Evolutionary conservation across 2,113 vertebrate species (phyloP), one percentile per base, ranked within the genome.

Genomic region (Scartelaos histophorus): DNA sequence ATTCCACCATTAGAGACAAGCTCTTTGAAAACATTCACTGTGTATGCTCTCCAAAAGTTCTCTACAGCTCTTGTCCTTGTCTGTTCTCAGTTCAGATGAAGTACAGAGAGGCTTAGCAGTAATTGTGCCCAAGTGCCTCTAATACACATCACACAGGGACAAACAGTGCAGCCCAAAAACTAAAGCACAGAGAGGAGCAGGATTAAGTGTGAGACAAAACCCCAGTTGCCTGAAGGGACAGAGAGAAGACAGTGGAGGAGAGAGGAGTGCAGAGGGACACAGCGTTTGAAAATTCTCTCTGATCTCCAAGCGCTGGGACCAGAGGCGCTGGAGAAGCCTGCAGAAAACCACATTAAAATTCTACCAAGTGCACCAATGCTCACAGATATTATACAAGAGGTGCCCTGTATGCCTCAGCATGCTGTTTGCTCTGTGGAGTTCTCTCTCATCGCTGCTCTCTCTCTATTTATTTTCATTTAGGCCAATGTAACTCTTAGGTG

Each of bases 271-370:
- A 81, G 76, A 76, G 87, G 78, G 83, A 92, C 86, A 83, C 80
- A 69, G 38, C 74, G 79, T 81, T 92, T 83, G 76, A 79, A 87
- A 87, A 93, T 93, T 92, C 92, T 88, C 84, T 93, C 79, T 91
- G 90, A 92, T 93, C 89, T 92, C 83, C 88, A 83, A 86, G 86
- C 73, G 35, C 76, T 74, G 82, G 88, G 82, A 90, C 88, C 79
- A 79, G 79, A 91, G 86, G 89, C 86, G 66, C 85, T 89, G 80
- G 86, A 87, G 86, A 81, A 87, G 87, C 89, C 89, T 25, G 87
- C 85, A 90, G 88, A 90, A 61, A 25, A 90, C 79, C 86, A 75
- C 62, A 90, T 92, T 92, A 90, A 92, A 88, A 93, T 92, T 91
- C 90, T 90, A 71, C 86, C 83, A 87, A 81, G 76, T 61, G 80